These are phyloP conservation scores for Epistrophella euchroma DNA, from an alignment of 2,888 invertebrate genomes.

Conservation along the genomic window DNA sequence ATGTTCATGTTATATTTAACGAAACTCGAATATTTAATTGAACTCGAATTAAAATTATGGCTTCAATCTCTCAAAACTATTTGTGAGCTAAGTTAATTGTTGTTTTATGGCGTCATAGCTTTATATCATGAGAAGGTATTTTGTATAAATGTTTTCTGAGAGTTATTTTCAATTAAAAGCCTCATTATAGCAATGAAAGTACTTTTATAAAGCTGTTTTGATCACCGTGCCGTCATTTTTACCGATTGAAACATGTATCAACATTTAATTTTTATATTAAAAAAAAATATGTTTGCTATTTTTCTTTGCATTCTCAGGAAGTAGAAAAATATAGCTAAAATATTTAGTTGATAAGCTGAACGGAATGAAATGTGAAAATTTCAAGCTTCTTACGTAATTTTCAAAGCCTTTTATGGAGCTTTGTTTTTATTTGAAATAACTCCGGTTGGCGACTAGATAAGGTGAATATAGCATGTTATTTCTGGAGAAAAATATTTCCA, in stretches of 20 bases:
- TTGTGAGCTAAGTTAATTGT: conserved; percentile 8
- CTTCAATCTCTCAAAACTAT: conserved; percentile 22
- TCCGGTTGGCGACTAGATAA: conserved; percentile 26
- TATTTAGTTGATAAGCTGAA: conserved; percentile 57
- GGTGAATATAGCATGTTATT: conserved; percentile 27
- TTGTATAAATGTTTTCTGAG: neutral
- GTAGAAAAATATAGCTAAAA: neutral
- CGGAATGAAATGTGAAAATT: conserved; percentile 33
- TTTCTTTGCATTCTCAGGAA: conserved; percentile 26
- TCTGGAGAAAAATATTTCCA: neutral
- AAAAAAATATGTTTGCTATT: neutral
- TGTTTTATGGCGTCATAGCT: conserved; percentile 45
- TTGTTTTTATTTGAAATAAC: conserved; percentile 11
- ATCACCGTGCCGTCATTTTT: conserved; percentile 32
- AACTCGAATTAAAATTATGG: conserved; percentile 45
- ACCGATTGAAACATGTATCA: neutral
- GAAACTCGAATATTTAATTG: conserved; percentile 29
- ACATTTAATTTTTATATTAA: conserved; percentile 3
- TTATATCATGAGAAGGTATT: neutral
- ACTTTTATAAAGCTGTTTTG: conserved; percentile 40
- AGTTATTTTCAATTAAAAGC: conserved; percentile 47
- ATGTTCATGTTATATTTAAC: conserved; percentile 14
- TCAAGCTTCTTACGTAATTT: conserved; percentile 47
- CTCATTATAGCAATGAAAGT: conserved; percentile 55
- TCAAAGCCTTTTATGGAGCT: conserved; percentile 17